A percentile compares a stretch with the other conserved stretches of the same genome.
Evolutionary conservation across 2,113 vertebrate genomes (phyloP).

Genomic region (Ardeotis arabs): DNA sequence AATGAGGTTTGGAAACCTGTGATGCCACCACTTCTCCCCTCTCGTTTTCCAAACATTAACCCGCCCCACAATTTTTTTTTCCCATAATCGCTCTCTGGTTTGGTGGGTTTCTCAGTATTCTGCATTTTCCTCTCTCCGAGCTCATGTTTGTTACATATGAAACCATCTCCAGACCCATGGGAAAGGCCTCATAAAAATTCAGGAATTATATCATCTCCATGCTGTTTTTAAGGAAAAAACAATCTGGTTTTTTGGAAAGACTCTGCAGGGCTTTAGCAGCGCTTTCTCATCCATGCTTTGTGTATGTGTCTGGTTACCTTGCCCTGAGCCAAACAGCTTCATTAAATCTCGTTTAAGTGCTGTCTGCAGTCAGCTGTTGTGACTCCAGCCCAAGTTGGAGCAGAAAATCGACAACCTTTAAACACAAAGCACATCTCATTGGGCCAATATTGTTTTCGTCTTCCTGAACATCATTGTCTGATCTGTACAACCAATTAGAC

Average conservation of each 20-base stretch:
- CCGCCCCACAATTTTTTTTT: background rate
- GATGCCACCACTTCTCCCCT: conserved; percentile 22
- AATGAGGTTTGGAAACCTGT: conserved; percentile 39
- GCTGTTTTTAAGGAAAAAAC: conserved; percentile 52
- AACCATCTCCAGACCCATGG: conserved; percentile 39
- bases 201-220: conserved; percentile 60
- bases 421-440: background rate
- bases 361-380: conserved; percentile 19
- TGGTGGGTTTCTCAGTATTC: conserved; percentile 32
- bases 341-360: conserved; percentile 1
- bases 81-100: conserved; percentile 17
- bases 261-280: background rate
- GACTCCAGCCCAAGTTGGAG: conserved; percentile 45
- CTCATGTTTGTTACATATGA: background rate
- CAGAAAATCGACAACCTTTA: conserved; percentile 25
- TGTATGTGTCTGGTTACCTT: conserved; percentile 40
- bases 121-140: background rate
- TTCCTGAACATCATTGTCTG: conserved; percentile 34
- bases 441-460: conserved; percentile 31
- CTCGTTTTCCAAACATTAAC: conserved; percentile 28
- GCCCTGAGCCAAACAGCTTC: conserved; percentile 35
- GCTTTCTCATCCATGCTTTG: background rate
- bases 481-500: conserved; percentile 30
- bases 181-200: conserved; percentile 60
- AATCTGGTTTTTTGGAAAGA: conserved; percentile 49